Percentiles rank a stretch among this genome's conserved stretches.
phyloP scores from a whole-genome alignment of 2,113 vertebrate species.

The Megaceryle maxima region DNA sequence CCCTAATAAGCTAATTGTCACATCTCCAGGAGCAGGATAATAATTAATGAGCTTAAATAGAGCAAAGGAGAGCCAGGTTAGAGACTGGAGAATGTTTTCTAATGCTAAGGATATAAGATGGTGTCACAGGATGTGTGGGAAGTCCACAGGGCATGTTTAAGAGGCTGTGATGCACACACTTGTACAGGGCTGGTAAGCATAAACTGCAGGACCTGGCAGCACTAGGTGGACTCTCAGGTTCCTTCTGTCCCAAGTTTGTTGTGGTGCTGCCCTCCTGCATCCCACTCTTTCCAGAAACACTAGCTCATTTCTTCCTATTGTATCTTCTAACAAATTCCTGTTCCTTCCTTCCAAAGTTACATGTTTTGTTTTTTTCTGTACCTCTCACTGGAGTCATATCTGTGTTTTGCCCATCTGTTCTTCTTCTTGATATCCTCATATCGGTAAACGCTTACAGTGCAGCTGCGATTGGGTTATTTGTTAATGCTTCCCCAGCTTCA shows the following conservation, averaged over 20 bases:
- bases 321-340: neutral
- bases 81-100: neutral
- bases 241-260: neutral
- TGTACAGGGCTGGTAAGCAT: neutral
- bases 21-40: neutral
- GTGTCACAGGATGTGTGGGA: neutral
- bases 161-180: neutral
- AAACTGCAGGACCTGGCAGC: neutral
- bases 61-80: neutral
- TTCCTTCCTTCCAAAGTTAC: neutral
- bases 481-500: neutral
- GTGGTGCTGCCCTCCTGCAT: neutral
- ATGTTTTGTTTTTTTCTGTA: neutral
- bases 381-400: neutral
- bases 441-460: neutral
- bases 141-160: neutral
- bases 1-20: neutral
- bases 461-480: neutral
- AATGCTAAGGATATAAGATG: neutral
- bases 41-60: neutral
- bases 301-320: neutral
- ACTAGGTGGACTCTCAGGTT: neutral
- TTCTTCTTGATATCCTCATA: neutral
- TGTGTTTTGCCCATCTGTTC: neutral
- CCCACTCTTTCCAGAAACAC: neutral